These are phyloP conservation scores for Prionailurus viverrinus DNA, from an alignment of 2,113 vertebrate genomes.

Conservation along the genomic window DNA sequence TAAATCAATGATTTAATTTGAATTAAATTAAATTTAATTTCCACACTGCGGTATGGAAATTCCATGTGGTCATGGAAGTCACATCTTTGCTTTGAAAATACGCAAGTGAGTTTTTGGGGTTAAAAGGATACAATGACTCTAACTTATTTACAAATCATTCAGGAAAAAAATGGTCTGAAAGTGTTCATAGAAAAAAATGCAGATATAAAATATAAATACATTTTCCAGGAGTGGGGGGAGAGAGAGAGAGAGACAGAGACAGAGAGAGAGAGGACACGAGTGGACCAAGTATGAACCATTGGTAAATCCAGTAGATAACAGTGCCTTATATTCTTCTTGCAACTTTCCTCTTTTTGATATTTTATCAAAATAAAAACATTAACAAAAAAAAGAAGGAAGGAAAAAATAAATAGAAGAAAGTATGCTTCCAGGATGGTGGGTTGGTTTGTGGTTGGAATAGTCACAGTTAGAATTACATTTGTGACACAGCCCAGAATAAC, in stretches of 20 bases:
- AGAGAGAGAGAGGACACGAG: background rate
- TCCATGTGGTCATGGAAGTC: background rate
- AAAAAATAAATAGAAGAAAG: background rate
- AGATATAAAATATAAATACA: background rate
- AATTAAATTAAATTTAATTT: no score
- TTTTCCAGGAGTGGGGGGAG: background rate
- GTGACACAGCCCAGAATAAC: background rate
- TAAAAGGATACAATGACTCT: background rate
- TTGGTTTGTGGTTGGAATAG: background rate
- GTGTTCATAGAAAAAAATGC: background rate
- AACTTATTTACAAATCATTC: background rate
- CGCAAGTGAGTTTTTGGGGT: background rate
- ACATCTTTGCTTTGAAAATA: background rate
- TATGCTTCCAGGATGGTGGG: background rate
- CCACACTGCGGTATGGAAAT: no score
- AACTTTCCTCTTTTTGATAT: background rate
- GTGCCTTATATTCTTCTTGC: background rate
- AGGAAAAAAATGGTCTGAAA: background rate
- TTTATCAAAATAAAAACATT: background rate
- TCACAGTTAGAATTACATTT: background rate
- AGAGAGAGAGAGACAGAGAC: rapidly evolving
- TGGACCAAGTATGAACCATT: background rate
- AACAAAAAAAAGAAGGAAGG: background rate
- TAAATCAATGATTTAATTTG: background rate
- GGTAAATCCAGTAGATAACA: background rate